Evolutionary conservation across 2,888 invertebrate species (phyloP).

Genomic region (Argyresthia goedartella): DNA sequence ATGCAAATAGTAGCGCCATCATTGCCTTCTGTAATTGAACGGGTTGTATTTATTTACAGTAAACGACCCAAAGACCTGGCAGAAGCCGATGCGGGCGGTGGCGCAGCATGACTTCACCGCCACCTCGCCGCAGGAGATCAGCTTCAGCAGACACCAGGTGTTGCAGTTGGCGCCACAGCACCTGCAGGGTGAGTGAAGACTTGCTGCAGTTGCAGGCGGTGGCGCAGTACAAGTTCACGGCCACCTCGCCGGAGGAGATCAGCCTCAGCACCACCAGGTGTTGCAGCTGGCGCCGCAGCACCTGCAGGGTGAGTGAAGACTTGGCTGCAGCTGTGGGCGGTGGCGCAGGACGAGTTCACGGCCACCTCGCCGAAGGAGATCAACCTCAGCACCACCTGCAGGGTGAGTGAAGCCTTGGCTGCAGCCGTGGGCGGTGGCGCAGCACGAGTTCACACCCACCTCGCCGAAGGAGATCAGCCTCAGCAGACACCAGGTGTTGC

Average conservation of each 20-base stretch:
- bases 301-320: slow-evolving; percentile 75
- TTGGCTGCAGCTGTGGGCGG: slow-evolving; percentile 74
- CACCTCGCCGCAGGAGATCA: slow-evolving; percentile 80
- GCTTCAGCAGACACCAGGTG: slow-evolving; percentile 81
- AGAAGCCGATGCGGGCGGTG: slow-evolving; percentile 74
- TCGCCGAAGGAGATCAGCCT: slow-evolving; percentile 84
- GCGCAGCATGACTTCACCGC: slow-evolving; percentile 84
- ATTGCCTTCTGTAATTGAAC: too few species aligned
- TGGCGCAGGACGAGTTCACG: slow-evolving; percentile 82
- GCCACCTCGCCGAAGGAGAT: slow-evolving; percentile 82
- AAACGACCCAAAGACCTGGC: slow-evolving; percentile 78
- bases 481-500: slow-evolving; percentile 79
- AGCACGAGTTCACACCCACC: slow-evolving; percentile 81
- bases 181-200: slow-evolving; percentile 75
- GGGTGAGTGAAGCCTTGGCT: slow-evolving; percentile 75
- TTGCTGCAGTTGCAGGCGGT: slow-evolving; percentile 74
- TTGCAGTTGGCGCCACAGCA: slow-evolving; percentile 87
- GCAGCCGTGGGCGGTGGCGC: slow-evolving; percentile 75
- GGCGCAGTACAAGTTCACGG: slow-evolving; percentile 82
- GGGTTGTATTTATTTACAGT: slow-evolving; percentile 36
- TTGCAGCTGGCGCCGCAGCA: slow-evolving; percentile 87
- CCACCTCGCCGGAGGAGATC: slow-evolving; percentile 80
- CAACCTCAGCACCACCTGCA: slow-evolving; percentile 86
- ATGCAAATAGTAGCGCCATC: too few species aligned
- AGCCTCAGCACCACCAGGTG: slow-evolving; percentile 83